Evolutionary conservation across 2,113 vertebrate species (phyloP), one percentile per base, ranked within the genome.

Genomic region (Chinchilla lanigera): DNA sequence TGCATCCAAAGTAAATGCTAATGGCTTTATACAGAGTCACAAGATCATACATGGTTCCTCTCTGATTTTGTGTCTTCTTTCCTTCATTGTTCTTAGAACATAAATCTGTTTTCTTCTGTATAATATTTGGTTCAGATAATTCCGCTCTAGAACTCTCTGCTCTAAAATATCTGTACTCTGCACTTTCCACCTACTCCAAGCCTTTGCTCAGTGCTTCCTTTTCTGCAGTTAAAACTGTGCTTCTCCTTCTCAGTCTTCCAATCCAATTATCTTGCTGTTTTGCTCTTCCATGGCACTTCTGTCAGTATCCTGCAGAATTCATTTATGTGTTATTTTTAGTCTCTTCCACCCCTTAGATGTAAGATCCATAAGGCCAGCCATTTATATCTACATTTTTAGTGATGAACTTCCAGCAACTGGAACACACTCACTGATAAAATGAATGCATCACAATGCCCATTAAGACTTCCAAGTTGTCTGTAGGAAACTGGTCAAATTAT

Each of bases 21-120:
- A 63, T 11, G 38, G 16, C 65, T 30, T 92, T 54, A 2, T 24
- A 30, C 5, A 69, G 60, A 33, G 44, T 2, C 33, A 33, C 12
- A 11, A n/a, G 10, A 24, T 24, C 16, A 13, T 33, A 2, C 14
- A 7, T 3, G n/a, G 9, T 17, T 87, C 13, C 0, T 28, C 13
- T 58, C 33, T 63, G 28, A 44, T 11, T 24, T 61, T 67, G 28
- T 41, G 26, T 93, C n/a, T 24, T 56, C 50, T 50, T 54, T 41
- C 5, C 19, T 50, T 78, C 12, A 0, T 20, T 24, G 1, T 82
- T 44, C 63, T 86, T 28, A 50, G 82, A 47, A 38, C 22, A n/a
- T 0, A 4, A 86, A 26, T 35, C 24, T 1, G 22, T 61, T 67
- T 89, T 60, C 58, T 89, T 89, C 22, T 47, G n/a, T 44, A 12